These are phyloP conservation scores for Drosophila santomea DNA, from an alignment of 1,140 invertebrate genomes.

Conservation along the genomic window DNA sequence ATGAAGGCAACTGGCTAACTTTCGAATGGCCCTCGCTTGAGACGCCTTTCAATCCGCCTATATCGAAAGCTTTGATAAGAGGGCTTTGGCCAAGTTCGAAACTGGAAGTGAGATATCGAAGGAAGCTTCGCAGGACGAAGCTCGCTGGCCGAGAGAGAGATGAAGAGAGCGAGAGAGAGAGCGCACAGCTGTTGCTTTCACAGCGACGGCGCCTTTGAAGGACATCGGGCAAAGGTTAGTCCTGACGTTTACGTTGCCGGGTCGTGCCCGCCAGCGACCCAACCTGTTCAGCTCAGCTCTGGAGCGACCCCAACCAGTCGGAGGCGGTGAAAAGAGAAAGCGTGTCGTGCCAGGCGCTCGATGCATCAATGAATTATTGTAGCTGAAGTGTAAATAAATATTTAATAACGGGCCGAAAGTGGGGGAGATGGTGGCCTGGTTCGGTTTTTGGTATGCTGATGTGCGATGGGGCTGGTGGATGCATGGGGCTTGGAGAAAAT, in stretches of 20 bases:
- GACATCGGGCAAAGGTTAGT: constrained; percentile 80
- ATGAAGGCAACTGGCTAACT: neutral
- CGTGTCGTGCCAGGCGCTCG: constrained; percentile 73
- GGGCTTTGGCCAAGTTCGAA: constrained; percentile 66
- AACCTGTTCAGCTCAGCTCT: constrained; percentile 33
- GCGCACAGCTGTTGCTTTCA: constrained; percentile 82
- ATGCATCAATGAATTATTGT: constrained; percentile 82
- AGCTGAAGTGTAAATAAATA: constrained; percentile 82
- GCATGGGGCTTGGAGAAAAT: constrained; percentile 15
- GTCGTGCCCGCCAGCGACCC: constrained; percentile 59
- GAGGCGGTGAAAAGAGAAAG: constrained; percentile 14
- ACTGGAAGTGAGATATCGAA: constrained; percentile 55
- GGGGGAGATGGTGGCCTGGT: neutral
- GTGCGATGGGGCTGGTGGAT: no score
- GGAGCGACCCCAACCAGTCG: constrained; percentile 46
- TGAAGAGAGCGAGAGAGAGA: constrained; percentile 44
- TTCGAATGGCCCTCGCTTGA: neutral
- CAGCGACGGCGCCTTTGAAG: constrained; percentile 80
- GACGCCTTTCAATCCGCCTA: constrained; percentile 3
- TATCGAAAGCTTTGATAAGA: constrained; percentile 67
- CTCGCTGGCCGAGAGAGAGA: constrained; percentile 40
- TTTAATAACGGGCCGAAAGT: constrained; percentile 70
- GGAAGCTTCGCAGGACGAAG: constrained; percentile 33
- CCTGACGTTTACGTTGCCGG: constrained; percentile 81
- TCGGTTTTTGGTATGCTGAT: constrained; percentile 3